A percentile compares a stretch with the other conserved stretches of the same genome.
Conservation (phyloP, 37 sponge, comb jelly and placozoan species). For the Lycopodina hypogea region DNA sequence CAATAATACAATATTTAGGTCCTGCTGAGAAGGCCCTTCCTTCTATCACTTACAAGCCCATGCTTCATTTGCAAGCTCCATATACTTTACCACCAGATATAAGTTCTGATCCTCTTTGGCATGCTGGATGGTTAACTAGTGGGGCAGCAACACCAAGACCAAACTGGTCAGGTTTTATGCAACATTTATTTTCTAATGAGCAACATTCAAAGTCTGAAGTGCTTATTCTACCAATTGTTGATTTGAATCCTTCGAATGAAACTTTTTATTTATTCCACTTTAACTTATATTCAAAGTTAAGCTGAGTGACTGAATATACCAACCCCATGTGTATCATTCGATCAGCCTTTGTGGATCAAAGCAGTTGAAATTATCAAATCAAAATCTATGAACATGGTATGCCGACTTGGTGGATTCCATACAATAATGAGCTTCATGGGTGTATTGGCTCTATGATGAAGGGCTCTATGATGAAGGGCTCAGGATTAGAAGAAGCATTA, state of each 20-base stretch:
- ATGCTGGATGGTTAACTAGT: too few species aligned
- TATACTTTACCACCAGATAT: background rate
- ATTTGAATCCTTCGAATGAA: constrained; percentile 2
- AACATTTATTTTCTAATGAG: constrained; percentile 17
- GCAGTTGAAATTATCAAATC: too few species aligned
- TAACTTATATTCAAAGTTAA: constrained; percentile 16
- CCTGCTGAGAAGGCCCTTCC: background rate
- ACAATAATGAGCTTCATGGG: too few species aligned
- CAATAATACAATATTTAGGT: background rate
- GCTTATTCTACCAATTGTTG: constrained; percentile 32
- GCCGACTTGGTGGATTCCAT: too few species aligned
- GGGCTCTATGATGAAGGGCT: too few species aligned
- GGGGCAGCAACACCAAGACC: too few species aligned
- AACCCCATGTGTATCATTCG: too few species aligned
- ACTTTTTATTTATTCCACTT: constrained; percentile 19
- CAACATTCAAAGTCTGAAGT: too few species aligned
- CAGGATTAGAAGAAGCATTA: too few species aligned
- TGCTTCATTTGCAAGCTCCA: background rate
- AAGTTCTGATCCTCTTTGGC: background rate
- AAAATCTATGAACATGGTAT: too few species aligned
- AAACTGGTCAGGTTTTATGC: constrained; percentile 51
- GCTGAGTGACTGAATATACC: constrained; percentile 4
- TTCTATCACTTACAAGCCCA: background rate
- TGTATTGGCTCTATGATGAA: too few species aligned
- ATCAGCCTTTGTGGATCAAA: too few species aligned